Conservation (phyloP, 2,888 invertebrate species). For the Rhagonycha fulva region DNA sequence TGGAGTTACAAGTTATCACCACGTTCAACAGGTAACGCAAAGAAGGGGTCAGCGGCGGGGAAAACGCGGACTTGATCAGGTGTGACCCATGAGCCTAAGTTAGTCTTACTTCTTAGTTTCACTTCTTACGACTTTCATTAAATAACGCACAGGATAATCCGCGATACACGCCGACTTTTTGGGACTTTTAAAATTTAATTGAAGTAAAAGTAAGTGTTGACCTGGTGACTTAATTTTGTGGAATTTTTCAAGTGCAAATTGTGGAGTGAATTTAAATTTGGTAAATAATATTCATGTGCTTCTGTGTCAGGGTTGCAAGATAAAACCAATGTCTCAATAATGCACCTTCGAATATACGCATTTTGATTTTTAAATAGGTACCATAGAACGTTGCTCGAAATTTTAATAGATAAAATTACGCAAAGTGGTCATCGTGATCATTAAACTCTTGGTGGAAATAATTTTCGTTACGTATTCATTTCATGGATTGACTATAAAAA, state of each 20-base stretch:
- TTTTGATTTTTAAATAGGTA: not conserved
- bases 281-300: not conserved
- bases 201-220: conserved; percentile 6
- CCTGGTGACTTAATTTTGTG: conserved; percentile 4
- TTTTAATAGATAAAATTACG: not conserved
- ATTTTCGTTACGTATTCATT: not conserved
- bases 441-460: not conserved
- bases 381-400: not conserved
- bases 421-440: not conserved
- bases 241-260: conserved; percentile 3
- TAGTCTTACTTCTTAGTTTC: conserved; percentile 26
- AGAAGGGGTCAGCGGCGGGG: conserved; percentile 13
- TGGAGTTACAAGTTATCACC: not conserved
- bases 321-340: not conserved
- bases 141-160: not conserved
- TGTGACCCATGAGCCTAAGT: conserved; percentile 25
- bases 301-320: conserved; percentile 15
- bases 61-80: conserved; percentile 30
- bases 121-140: conserved; percentile 19
- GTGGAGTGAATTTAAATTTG: not conserved
- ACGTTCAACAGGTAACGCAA: not conserved
- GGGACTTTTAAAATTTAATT: not conserved
- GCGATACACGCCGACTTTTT: not conserved
- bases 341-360: not conserved
- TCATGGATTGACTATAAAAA: not conserved